Percentiles rank a stretch among this genome's conserved stretches.
Evolutionary conservation across 2,797 vertebrate species (phyloP).

Genomic region (Stomatorhinus walkeri): DNA sequence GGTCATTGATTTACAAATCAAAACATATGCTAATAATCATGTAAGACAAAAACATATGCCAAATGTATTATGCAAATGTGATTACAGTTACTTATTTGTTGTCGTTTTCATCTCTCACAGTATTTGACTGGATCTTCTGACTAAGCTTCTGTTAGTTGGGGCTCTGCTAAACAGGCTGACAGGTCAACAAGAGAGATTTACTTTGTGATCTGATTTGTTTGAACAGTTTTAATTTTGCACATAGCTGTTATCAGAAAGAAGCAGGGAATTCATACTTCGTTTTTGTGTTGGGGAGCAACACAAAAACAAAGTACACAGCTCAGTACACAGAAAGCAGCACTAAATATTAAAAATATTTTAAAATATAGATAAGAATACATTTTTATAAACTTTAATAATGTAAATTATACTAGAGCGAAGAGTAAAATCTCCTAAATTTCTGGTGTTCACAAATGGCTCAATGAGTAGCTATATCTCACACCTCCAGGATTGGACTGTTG

Average conservation of each 20-base stretch:
- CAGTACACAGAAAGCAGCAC: neutral
- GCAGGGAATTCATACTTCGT: neutral
- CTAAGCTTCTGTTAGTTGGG: neutral
- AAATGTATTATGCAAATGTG: neutral
- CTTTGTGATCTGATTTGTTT: neutral
- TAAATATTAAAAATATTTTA: neutral
- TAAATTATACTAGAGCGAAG: neutral
- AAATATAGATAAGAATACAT: neutral
- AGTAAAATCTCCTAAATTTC: neutral
- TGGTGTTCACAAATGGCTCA: neutral
- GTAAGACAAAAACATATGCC: neutral
- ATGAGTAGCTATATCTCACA: neutral
- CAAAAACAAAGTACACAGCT: too few relatives aligned
- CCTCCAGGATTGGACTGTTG: neutral
- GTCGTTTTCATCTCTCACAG: neutral
- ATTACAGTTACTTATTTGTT: neutral
- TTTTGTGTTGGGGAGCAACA: neutral
- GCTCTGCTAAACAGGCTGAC: neutral
- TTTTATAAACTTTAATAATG: neutral
- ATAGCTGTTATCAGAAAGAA: neutral
- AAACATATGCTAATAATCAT: neutral
- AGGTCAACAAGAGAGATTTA: neutral
- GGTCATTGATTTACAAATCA: neutral
- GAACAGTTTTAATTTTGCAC: neutral
- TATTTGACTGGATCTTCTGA: neutral